Percentiles rank a stretch among this genome's conserved stretches.
Evolutionary conservation across 2,888 invertebrate genomes (phyloP).

Genomic region (Trisateles emortualis): DNA sequence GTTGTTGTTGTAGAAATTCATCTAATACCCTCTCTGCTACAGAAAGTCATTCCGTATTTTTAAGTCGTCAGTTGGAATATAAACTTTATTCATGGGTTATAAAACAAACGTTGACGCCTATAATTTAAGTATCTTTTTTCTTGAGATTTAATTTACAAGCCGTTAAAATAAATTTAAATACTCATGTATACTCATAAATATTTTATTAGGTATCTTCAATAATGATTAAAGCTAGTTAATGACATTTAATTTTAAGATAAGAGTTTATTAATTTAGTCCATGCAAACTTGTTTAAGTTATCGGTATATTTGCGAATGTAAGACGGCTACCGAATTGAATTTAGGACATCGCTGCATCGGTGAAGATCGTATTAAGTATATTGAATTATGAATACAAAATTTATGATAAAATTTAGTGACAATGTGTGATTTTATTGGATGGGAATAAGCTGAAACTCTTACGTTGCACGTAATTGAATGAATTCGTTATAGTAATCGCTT

Average conservation of each 20-base stretch:
- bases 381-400: slow-evolving; percentile 29
- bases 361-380: slow-evolving; percentile 24
- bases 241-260: slow-evolving; percentile 21
- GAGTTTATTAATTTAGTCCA: slow-evolving; percentile 2
- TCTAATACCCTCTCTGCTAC: not conserved
- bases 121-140: slow-evolving; percentile 7
- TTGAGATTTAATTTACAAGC: slow-evolving; percentile 2
- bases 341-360: slow-evolving; percentile 10
- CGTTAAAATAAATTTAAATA: slow-evolving; percentile 6
- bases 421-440: too few relatives aligned
- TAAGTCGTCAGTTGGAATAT: not conserved
- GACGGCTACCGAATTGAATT: slow-evolving; percentile 25
- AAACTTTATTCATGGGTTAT: not conserved
- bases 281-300: slow-evolving; percentile 29
- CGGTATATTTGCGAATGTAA: slow-evolving; percentile 17
- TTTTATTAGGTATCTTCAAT: not conserved
- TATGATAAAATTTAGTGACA: too few relatives aligned
- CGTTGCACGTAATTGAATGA: too few relatives aligned
- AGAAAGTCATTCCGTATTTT: not conserved
- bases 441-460: too few relatives aligned
- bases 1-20: not conserved
- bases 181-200: not conserved
- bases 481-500: too few relatives aligned
- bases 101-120: not conserved
- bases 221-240: slow-evolving; percentile 10